These are phyloP conservation scores for Hecatera dysodea DNA, from an alignment of 2,888 invertebrate genomes.

Conservation along the genomic window DNA sequence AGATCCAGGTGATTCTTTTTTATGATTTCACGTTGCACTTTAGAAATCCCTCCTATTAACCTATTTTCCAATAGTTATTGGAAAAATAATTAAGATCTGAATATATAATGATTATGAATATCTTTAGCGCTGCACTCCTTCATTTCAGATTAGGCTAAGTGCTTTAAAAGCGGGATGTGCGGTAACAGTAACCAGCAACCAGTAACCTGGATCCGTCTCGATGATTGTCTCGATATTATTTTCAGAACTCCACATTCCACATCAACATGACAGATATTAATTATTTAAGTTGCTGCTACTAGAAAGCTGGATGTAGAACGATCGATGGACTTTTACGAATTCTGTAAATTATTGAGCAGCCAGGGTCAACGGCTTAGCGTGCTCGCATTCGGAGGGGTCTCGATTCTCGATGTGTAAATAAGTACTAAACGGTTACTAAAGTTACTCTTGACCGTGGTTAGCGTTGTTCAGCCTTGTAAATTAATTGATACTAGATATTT, in stretches of 20 bases:
- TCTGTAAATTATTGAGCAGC: background rate
- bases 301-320: background rate
- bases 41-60: too few relatives aligned
- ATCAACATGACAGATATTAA: too few relatives aligned
- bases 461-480: slow-evolving; percentile 22
- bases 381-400: slow-evolving; percentile 23
- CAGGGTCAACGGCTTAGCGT: slow-evolving; percentile 24
- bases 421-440: slow-evolving; percentile 20
- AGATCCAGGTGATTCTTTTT: background rate
- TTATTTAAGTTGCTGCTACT: background rate
- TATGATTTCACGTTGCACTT: too few relatives aligned
- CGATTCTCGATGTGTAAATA: slow-evolving; percentile 21
- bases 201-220: too few relatives aligned
- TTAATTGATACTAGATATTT: slow-evolving; percentile 32
- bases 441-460: slow-evolving; percentile 47
- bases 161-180: background rate
- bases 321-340: background rate
- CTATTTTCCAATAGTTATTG: too few relatives aligned
- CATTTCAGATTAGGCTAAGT: background rate
- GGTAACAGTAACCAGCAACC: background rate
- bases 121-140: background rate
- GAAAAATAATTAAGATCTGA: too few relatives aligned
- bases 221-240: background rate
- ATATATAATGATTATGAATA: too few relatives aligned
- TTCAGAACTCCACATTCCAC: background rate